Percentiles rank a stretch among this genome's conserved stretches.
These are phyloP conservation scores for Anastrepha ludens DNA, from an alignment of 1,140 invertebrate genomes.

Conservation along the genomic window DNA sequence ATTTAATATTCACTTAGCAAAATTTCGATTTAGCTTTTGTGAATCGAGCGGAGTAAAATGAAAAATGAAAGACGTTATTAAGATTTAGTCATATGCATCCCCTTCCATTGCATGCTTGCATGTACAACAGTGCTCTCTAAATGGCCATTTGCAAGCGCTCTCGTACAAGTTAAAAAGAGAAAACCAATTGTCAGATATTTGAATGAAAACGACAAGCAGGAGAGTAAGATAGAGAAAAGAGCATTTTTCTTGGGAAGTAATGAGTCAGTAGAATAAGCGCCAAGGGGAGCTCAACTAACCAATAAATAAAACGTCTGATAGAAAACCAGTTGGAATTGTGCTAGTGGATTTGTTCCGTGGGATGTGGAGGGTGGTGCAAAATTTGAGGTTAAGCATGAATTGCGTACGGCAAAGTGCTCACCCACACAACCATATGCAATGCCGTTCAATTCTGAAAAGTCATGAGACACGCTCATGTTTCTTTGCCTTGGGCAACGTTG, in stretches of 20 bases:
- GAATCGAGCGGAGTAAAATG: no score
- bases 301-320: not conserved
- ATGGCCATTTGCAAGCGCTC: not conserved
- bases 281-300: conserved; percentile 13
- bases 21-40: no score
- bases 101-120: not conserved
- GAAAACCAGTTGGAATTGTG: conserved; percentile 1
- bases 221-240: conserved; percentile 1
- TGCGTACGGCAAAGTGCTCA: not conserved
- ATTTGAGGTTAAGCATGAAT: conserved; percentile 57
- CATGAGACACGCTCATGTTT: conserved; percentile 55
- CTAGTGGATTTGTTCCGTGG: not conserved
- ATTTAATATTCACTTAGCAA: no score
- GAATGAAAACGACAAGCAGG: not conserved
- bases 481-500: not conserved
- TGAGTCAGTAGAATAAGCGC: conserved; percentile 20
- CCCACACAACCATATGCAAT: not conserved
- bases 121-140: not conserved
- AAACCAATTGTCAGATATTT: not conserved
- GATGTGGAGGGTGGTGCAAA: conserved; percentile 16
- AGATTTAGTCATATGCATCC: not conserved
- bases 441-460: conserved; percentile 47
- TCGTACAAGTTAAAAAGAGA: not conserved
- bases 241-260: not conserved
- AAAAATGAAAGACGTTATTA: no score